A percentile compares a stretch with the other conserved stretches of the same genome.
These are phyloP conservation scores for Anadara kagoshimensis DNA, from an alignment of 1,140 invertebrate species.

Conservation along the genomic window DNA sequence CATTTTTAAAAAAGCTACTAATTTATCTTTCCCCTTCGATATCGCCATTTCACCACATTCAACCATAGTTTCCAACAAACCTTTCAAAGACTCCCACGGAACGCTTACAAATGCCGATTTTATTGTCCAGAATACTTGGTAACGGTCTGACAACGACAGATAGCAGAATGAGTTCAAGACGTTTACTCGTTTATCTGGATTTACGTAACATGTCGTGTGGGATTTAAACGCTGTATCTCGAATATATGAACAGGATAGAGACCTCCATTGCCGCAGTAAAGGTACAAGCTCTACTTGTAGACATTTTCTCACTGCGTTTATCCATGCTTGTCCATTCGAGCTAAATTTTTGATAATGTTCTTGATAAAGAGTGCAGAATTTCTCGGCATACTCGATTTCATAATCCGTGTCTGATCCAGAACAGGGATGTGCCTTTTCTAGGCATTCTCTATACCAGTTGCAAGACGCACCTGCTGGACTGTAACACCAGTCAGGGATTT, in stretches of 20 bases:
- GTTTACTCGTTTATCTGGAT: neutral
- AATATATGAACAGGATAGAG: constrained; percentile 3
- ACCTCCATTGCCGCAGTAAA: neutral
- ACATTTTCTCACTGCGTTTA: constrained; percentile 18
- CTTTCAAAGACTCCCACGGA: neutral
- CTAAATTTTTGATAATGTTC: constrained; percentile 13
- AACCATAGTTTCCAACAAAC: neutral
- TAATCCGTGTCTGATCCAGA: constrained; percentile 12
- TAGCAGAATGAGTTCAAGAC: constrained; percentile 9
- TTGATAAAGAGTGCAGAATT: constrained; percentile 23
- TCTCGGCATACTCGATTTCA: constrained; percentile 16
- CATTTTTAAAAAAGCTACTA: neutral
- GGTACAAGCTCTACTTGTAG: constrained; percentile 23
- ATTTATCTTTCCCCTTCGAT: neutral
- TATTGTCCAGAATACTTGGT: constrained; percentile 23
- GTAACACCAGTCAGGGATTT: constrained; percentile 6
- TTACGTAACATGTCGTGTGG: constrained; percentile 11
- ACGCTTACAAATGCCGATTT: constrained; percentile 15
- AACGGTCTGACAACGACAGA: neutral
- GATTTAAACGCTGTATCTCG: constrained; percentile 9
- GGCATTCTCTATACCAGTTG: constrained; percentile 25
- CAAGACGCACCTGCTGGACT: constrained; percentile 22
- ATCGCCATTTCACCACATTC: neutral
- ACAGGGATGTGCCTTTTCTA: constrained; percentile 13
- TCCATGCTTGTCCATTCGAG: constrained; percentile 1